These are phyloP conservation scores for Urocolius indicus DNA, from an alignment of 2,113 vertebrate genomes.

Conservation along the genomic window DNA sequence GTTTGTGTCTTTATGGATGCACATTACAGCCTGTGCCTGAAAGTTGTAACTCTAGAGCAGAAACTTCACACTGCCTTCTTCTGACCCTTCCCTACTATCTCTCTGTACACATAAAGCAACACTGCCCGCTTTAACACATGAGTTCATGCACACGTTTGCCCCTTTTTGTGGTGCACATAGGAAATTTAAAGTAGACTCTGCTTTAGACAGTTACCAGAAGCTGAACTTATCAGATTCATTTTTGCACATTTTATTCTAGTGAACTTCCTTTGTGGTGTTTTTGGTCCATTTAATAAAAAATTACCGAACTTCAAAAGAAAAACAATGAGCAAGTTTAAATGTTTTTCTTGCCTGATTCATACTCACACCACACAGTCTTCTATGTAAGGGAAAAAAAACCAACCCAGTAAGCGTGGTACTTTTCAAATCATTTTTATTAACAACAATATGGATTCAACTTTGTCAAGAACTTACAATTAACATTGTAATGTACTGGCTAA, in stretches of 20 bases:
- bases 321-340: not conserved
- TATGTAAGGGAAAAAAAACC: not conserved
- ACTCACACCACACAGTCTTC: not conserved
- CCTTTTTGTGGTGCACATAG: not conserved
- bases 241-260: not conserved
- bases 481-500: constrained; percentile 68
- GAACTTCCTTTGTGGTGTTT: not conserved
- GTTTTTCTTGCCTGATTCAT: not conserved
- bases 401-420: not conserved
- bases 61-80: not conserved
- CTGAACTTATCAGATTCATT: not conserved
- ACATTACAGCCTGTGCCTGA: not conserved
- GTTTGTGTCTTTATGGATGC: not conserved
- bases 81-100: not conserved
- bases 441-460: constrained; percentile 75
- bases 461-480: constrained; percentile 72
- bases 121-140: not conserved
- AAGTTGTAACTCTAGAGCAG: fast-evolving
- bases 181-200: not conserved
- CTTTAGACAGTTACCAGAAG: not conserved
- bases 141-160: fast-evolving
- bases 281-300: not conserved
- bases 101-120: not conserved
- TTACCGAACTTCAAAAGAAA: not conserved
- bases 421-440: constrained; percentile 74